Percentiles rank a stretch among this genome's conserved stretches.
These are phyloP conservation scores for Dolichoris vasculosae DNA, from an alignment of 1,140 invertebrate genomes.

Conservation along the genomic window DNA sequence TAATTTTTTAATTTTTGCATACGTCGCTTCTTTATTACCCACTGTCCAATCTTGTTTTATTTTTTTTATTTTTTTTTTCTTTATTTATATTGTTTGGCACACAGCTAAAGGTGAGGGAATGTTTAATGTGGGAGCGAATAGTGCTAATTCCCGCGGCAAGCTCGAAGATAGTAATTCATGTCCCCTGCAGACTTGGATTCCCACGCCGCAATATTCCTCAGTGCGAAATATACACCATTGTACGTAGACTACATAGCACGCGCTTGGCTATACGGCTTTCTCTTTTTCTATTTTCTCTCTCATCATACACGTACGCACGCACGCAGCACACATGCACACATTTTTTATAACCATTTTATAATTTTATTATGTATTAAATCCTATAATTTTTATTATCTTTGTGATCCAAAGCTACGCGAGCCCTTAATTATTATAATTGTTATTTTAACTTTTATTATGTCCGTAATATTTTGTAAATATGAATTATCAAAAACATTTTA, in stretches of 20 bases:
- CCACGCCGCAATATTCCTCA: constrained; percentile 71
- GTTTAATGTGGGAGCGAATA: constrained; percentile 68
- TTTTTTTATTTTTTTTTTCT: constrained; percentile 63
- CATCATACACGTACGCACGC: too few species aligned
- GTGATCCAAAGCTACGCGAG: constrained; percentile 6
- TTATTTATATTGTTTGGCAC: constrained; percentile 63
- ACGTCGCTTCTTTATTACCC: not conserved
- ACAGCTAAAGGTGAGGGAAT: constrained; percentile 73
- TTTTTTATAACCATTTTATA: too few species aligned
- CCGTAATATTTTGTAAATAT: not conserved
- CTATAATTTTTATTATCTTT: too few species aligned
- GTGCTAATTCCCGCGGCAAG: constrained; percentile 69
- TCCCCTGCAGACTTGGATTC: constrained; percentile 72
- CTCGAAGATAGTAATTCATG: constrained; percentile 71
- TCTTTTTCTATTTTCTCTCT: constrained; percentile 53
- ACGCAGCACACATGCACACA: too few species aligned
- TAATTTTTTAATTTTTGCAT: constrained; percentile 55
- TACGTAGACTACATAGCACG: constrained; percentile 62
- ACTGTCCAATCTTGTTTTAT: constrained; percentile 53
- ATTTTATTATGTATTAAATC: too few species aligned
- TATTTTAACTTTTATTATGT: not conserved
- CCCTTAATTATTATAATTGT: not conserved
- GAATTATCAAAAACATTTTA: too few species aligned
- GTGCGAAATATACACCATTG: constrained; percentile 72
- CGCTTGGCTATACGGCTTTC: constrained; percentile 50